Evolutionary conservation across 2,888 invertebrate genomes (phyloP).

Genomic region (Ochropleura plecta): DNA sequence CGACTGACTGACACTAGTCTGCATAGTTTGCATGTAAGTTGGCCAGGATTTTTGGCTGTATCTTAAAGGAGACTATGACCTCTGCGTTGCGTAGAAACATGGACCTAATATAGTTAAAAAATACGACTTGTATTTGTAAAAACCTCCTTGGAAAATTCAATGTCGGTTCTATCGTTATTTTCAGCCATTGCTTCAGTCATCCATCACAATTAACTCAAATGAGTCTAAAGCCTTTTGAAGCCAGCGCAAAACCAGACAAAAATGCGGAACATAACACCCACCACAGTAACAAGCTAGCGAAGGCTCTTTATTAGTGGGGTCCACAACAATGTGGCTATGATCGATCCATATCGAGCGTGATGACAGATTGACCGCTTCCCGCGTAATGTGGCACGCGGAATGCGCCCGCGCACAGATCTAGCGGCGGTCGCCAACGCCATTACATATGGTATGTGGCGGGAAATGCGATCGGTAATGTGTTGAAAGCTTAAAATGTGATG

Average conservation of each 20-base stretch:
- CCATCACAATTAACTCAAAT: background rate
- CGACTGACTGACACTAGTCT: too few relatives aligned
- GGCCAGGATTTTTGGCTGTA: too few relatives aligned
- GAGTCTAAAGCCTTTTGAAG: background rate
- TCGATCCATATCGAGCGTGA: slow-evolving; percentile 75
- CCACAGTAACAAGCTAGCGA: slow-evolving; percentile 43
- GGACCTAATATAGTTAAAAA: too few relatives aligned
- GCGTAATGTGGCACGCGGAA: slow-evolving; percentile 66
- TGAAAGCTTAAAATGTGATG: slow-evolving; percentile 73
- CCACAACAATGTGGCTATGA: slow-evolving; percentile 70
- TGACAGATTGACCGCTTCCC: slow-evolving; percentile 75
- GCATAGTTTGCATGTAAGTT: too few relatives aligned
- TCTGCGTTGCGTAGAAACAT: too few relatives aligned
- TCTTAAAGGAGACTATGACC: too few relatives aligned
- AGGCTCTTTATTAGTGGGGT: slow-evolving; percentile 58
- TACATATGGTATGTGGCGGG: slow-evolving; percentile 78
- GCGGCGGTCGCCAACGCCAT: slow-evolving; percentile 73
- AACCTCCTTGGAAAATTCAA: too few relatives aligned
- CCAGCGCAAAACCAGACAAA: slow-evolving; percentile 6
- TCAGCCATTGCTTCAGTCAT: background rate
- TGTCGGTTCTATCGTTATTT: background rate
- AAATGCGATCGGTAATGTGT: slow-evolving; percentile 76
- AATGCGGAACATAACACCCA: slow-evolving; percentile 43
- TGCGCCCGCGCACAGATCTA: slow-evolving; percentile 71
- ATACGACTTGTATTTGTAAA: too few relatives aligned